A percentile compares a stretch with the other conserved stretches of the same genome.
Evolutionary conservation across 2,113 vertebrate species (phyloP).

Genomic region (Pholis gunnellus): DNA sequence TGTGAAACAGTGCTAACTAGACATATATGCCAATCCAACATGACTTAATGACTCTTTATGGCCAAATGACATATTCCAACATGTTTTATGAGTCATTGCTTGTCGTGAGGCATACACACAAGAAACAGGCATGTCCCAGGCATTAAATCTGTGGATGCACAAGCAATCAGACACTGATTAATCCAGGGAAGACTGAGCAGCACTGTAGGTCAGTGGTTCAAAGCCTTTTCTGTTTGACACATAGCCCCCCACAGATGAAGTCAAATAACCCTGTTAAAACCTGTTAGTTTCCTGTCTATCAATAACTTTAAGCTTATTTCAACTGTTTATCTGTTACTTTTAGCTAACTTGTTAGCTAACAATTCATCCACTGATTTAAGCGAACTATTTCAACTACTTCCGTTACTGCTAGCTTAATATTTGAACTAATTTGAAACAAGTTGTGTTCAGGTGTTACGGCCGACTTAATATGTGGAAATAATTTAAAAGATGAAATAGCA

Average conservation of each 20-base stretch:
- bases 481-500: neutral
- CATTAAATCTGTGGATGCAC: neutral
- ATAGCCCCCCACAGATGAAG: neutral
- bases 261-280: neutral
- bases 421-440: too few species aligned
- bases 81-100: slow-evolving; percentile 21
- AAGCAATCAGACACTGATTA: neutral
- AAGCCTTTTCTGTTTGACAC: neutral
- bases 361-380: too few species aligned
- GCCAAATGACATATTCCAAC: slow-evolving; percentile 3
- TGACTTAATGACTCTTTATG: slow-evolving; percentile 11
- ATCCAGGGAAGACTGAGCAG: neutral
- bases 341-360: too few species aligned
- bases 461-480: neutral
- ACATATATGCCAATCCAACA: slow-evolving; percentile 3
- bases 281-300: neutral
- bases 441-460: neutral
- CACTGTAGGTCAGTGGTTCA: neutral
- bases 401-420: too few species aligned
- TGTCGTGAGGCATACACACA: neutral
- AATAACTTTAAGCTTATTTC: neutral
- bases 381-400: too few species aligned
- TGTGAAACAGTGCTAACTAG: slow-evolving; percentile 7
- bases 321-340: neutral
- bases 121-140: neutral